Conservation (phyloP, 2,888 invertebrate species). For the Crioceris asparagi region DNA sequence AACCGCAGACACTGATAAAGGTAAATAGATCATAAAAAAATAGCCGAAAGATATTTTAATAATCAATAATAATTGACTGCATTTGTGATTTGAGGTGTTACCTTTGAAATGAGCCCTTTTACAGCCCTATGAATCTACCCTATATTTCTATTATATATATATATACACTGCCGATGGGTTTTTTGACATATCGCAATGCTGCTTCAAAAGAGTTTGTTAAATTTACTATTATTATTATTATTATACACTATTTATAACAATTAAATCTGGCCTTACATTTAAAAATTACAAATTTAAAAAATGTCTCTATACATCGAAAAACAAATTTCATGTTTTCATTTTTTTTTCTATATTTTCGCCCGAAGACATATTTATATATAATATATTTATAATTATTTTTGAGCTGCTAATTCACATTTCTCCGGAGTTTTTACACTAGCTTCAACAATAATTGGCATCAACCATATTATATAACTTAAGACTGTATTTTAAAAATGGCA, state of each 20-base stretch:
- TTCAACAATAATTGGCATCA: constrained; percentile 22
- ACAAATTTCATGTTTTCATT: constrained; percentile 7
- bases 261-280: constrained; percentile 29
- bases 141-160: too few relatives aligned
- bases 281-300: constrained; percentile 30
- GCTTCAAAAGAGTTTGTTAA: constrained; percentile 12
- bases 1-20: too few relatives aligned
- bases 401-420: constrained; percentile 26
- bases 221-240: constrained; percentile 28
- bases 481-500: constrained; percentile 23
- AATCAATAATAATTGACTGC: too few relatives aligned
- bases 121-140: too few relatives aligned
- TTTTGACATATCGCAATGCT: constrained; percentile 18
- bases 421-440: constrained; percentile 19
- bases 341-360: constrained; percentile 5
- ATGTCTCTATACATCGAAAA: constrained; percentile 20
- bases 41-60: too few relatives aligned
- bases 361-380: too few relatives aligned
- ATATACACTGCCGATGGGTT: constrained; percentile 23
- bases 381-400: too few relatives aligned
- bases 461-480: constrained; percentile 19
- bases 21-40: too few relatives aligned
- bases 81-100: too few relatives aligned
- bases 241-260: constrained; percentile 34
- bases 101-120: too few relatives aligned